Evolutionary conservation across 2,797 vertebrate genomes (phyloP), one percentile per base, ranked within the genome.

Genomic region (Nyctalus aviator): DNA sequence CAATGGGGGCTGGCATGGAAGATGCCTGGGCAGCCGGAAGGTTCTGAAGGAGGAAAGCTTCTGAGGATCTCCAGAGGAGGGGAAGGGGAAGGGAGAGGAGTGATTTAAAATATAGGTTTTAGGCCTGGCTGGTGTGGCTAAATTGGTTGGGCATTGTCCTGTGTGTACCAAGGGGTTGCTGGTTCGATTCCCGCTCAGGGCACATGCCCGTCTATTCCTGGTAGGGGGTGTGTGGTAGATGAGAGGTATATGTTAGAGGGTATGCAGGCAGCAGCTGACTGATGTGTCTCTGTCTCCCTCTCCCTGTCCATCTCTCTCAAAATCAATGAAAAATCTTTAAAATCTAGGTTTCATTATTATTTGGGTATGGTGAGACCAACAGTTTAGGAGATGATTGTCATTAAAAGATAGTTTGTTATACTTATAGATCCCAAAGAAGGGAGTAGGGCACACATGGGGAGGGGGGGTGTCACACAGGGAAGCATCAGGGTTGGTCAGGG

Each of bases 31-130:
- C 1, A 37, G 50, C n/a, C 59, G 78, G 44, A 35, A 23, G 64
- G 2, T 87, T 44, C 48, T 46, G 13, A 76, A 2, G 13, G 14
- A 57, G 41, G 66, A 89, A 46, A 62, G 18, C 59, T 77, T 77
- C 35, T 15, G 41, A 85, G 84, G 82, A n/a, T 76, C 2, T 72
- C 64, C 14, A 30, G 21, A 84, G 59, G 57, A 71, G 30, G 62
- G 46, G 30, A 50, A 32, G 6, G 25, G 68, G 2, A 71, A 4
- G 18, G 32, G 35, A 7, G 30, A 30, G 30, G 27, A 18, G 25
- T 55, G 72, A 77, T 89, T 83, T 84, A 41, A 88, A 76, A 57
- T 48, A 72, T 11, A 48, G 69, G 37, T 69, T 83, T 59, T 59
- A 59, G 64, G 8, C 64, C 64, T 20, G n/a, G 64, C 64, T 32